Evolutionary conservation across 2,797 vertebrate species (phyloP).

Genomic region (Clarias fuscus): DNA sequence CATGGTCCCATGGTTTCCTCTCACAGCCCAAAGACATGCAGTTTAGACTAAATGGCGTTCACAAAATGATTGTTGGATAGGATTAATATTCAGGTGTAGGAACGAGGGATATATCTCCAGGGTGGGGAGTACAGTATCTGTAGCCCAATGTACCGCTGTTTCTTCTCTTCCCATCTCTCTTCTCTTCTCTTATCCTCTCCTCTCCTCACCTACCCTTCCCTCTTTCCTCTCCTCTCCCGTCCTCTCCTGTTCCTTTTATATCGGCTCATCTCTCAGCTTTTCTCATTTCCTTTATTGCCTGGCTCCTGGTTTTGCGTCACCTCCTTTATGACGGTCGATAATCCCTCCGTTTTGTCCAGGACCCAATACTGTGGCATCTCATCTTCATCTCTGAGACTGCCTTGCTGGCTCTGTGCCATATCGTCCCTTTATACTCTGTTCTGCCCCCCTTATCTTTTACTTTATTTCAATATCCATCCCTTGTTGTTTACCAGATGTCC

Average conservation of each 20-base stretch:
- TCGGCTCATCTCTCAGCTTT: slow-evolving; percentile 16
- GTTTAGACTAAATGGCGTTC: too few species aligned
- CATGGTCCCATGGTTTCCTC: too few species aligned
- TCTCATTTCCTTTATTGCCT: slow-evolving; percentile 32
- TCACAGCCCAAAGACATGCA: too few species aligned
- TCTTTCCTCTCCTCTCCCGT: neutral
- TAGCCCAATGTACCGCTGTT: neutral
- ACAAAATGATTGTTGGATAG: too few species aligned
- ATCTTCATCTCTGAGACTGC: neutral
- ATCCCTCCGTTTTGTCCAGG: slow-evolving; percentile 14
- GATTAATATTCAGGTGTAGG: too few species aligned
- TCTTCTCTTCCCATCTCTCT: neutral
- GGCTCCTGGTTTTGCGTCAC: neutral
- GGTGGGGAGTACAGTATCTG: too few species aligned
- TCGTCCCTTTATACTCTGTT: slow-evolving; percentile 8
- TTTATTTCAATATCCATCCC: neutral
- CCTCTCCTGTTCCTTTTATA: slow-evolving; percentile 3
- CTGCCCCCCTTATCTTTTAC: neutral
- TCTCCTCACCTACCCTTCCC: neutral
- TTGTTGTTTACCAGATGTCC: slow-evolving; percentile 3
- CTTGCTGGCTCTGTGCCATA: neutral
- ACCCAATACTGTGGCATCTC: slow-evolving; percentile 18
- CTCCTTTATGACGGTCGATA: slow-evolving; percentile 1
- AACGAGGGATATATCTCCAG: too few species aligned
- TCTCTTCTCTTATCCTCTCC: neutral